Conservation (phyloP, 2,797 vertebrate genomes). For the Lepilemur ruficaudatus region DNA sequence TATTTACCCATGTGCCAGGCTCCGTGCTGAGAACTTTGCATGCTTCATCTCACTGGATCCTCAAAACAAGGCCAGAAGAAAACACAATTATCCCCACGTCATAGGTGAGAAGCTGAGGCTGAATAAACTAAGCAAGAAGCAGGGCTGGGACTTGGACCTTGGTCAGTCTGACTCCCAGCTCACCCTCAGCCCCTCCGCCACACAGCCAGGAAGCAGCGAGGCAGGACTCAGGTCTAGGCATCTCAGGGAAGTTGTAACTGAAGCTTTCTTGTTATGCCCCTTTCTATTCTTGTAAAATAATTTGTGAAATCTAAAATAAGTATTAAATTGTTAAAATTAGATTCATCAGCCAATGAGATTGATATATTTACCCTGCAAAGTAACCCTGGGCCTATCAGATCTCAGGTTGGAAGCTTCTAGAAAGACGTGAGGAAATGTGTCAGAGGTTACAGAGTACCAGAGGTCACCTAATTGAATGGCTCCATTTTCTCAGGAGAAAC, state of each 20-base stretch:
- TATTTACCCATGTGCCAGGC: background rate
- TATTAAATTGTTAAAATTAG: background rate
- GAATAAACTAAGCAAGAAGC: background rate
- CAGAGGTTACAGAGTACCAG: background rate
- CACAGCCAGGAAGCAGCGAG: background rate
- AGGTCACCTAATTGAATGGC: background rate
- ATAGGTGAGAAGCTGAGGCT: conserved; percentile 5
- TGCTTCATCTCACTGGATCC: background rate
- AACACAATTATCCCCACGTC: background rate
- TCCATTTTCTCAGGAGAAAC: background rate
- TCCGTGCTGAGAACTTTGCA: background rate
- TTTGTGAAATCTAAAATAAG: background rate
- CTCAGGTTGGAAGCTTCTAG: background rate
- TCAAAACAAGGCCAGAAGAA: background rate
- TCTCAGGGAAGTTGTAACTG: background rate
- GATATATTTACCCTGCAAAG: background rate
- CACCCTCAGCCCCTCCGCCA: background rate
- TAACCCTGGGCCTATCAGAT: background rate
- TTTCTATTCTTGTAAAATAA: background rate
- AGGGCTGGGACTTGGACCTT: background rate
- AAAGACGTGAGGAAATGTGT: background rate
- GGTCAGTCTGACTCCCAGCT: background rate
- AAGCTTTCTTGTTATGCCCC: background rate
- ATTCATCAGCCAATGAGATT: background rate
- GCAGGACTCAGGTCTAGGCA: background rate